Evolutionary conservation across 2,888 invertebrate species (phyloP).

Genomic region (Polyommatus iphigenia): DNA sequence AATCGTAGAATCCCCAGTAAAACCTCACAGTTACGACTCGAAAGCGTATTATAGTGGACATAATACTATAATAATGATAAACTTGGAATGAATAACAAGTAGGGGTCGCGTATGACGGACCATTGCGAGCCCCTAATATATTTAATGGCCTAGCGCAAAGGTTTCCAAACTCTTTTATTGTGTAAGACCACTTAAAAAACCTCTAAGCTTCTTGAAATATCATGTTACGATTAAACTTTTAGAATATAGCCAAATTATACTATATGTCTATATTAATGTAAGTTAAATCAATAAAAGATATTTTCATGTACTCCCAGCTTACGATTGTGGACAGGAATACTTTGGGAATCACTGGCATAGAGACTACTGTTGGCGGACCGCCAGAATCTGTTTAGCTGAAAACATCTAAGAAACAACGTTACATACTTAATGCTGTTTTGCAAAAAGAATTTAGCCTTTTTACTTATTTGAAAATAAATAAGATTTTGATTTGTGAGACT

Average conservation of each 20-base stretch:
- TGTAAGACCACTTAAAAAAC: too few relatives aligned
- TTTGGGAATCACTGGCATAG: background rate
- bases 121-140: background rate
- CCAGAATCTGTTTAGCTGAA: background rate
- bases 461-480: background rate
- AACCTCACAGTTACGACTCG: background rate
- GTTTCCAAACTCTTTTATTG: too few relatives aligned
- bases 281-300: too few relatives aligned
- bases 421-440: background rate
- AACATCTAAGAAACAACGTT: background rate
- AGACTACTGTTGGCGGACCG: background rate
- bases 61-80: slow-evolving; percentile 14
- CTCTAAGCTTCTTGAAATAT: too few relatives aligned
- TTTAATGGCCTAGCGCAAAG: background rate
- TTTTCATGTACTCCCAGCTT: too few relatives aligned
- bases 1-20: background rate
- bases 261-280: too few relatives aligned
- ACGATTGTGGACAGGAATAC: too few relatives aligned
- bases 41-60: background rate
- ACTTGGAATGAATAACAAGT: slow-evolving; percentile 9
- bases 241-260: too few relatives aligned
- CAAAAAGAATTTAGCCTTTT: background rate
- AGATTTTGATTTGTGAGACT: background rate
- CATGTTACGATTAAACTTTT: too few relatives aligned
- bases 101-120: background rate